A percentile compares a stretch with the other conserved stretches of the same genome.
These are phyloP conservation scores for Microchirus variegatus DNA, from an alignment of 2,797 vertebrate species.

Conservation along the genomic window DNA sequence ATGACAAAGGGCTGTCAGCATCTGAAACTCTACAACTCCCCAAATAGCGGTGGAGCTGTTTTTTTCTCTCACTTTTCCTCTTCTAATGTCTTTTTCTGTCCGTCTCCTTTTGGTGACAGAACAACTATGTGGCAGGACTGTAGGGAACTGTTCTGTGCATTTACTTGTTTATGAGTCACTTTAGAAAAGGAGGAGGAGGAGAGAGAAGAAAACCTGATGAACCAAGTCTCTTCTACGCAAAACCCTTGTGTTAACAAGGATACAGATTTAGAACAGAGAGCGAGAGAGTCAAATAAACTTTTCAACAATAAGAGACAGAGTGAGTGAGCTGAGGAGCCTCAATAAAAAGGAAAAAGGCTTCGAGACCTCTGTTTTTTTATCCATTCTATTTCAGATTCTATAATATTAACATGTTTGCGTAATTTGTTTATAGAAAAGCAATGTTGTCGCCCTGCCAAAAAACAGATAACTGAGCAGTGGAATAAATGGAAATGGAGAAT, in stretches of 20 bases:
- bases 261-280: slow-evolving; percentile 45
- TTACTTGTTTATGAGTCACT: slow-evolving; percentile 51
- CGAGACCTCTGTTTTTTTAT: slow-evolving; percentile 8
- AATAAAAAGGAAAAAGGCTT: slow-evolving; percentile 45
- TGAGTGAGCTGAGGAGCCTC: slow-evolving; percentile 29
- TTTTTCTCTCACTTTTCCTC: slow-evolving; percentile 13
- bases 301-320: slow-evolving; percentile 46
- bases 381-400: neutral
- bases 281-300: slow-evolving; percentile 34
- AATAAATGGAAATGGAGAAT: slow-evolving; percentile 26
- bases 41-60: slow-evolving; percentile 49
- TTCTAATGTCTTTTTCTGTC: slow-evolving; percentile 39
- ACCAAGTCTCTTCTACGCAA: slow-evolving; percentile 60
- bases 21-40: slow-evolving; percentile 41
- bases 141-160: slow-evolving; percentile 26
- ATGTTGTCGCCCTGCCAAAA: neutral
- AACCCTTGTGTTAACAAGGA: slow-evolving; percentile 65
- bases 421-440: neutral
- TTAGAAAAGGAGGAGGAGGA: slow-evolving; percentile 21
- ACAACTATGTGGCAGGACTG: slow-evolving; percentile 25
- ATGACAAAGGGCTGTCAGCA: slow-evolving; percentile 63
- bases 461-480: slow-evolving; percentile 10
- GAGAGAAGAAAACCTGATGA: slow-evolving; percentile 44
- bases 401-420: no score
- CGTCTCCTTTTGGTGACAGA: slow-evolving; percentile 26